Base-by-base conservation (phyloP, 64 coral and sea anemone genomes). In the Porites lutea region DNA sequence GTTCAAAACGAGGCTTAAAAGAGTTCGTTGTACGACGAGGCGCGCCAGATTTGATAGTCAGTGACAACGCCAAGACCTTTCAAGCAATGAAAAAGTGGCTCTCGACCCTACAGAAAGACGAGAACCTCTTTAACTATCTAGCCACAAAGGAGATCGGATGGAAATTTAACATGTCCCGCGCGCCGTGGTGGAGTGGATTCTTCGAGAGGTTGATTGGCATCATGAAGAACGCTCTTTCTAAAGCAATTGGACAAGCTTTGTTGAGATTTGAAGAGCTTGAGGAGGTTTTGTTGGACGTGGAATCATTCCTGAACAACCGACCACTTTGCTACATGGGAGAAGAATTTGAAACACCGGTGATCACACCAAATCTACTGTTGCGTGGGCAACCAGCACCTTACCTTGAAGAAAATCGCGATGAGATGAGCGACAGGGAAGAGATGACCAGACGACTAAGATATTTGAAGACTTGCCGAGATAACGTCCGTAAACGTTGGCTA, bases 21-120 rank as follows among this genome's bases (percentile, higher is more conserved):
- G 67, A 86, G 37, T 91, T 91, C 53, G 52, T 91, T 1, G 89
- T 79, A 16, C 45, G 89, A 48, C 44, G 89, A 71, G 79, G 89
- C 18, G 50, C 13, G 3, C 89, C 89, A 13, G 16, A 82, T 18
- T 3, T 48, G 64, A 91, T 86, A 19, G 23, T 77, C 15, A 65
- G n/a, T 64, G 55, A 81, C 59, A 81, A 90, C 60, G 88, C 16
- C 3, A 67, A 79, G 46, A 86, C 82, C 52, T 87, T 87, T 50
- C 19, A 65, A 7, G 70, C 70, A 13, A 68, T 72, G 44, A 72
- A 64, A 69, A 92, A 92, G 53, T 86, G 90, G 82, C 37, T 92
- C 7, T 80, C 46, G 51, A 63, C 77, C 9, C 64, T 90, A 51
- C 75, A 59, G 78, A 82, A 82, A 64, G 53, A 82, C 78, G 50